Evolutionary conservation across 2,113 vertebrate species (phyloP), one percentile per base, ranked within the genome.

Genomic region (Eidolon helvum): DNA sequence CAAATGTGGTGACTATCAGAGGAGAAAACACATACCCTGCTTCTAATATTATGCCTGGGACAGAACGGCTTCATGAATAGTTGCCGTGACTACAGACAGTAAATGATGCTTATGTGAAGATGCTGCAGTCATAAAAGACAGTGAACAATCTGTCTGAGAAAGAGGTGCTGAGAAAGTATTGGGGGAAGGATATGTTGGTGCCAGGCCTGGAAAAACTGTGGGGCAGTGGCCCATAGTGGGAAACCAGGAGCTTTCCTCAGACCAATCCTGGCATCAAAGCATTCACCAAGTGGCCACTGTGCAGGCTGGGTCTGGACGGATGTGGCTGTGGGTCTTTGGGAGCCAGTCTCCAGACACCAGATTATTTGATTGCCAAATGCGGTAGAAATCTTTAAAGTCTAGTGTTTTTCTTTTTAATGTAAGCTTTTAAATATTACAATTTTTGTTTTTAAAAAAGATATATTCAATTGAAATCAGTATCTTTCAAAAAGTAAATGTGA

Each of bases 171-270:
- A 57, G 33, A 33, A 3, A 8, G 3, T 19, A 21, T n/a, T 61
- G 4, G 5, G 5, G 33, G 22, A 74, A 24, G 33, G 63, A 48
- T 24, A 10, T 0, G 0, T 10, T 3, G 38, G 4, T 12, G 10
- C 74, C 55, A 43, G 53, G 55, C 18, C 38, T 5, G 2, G 24
- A 3, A 11, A 28, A 43, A 6, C 8, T 40, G 22, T 14, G 19
- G 68, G 33, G 24, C 26, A 22, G 61, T 10, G n/a, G 38, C 26
- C 15, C 38, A n/a, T 7, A 18, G 33, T 53, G 0, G 16, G 66
- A 3, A 15, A 10, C 8, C 43, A 61, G 53, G 43, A 14, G 5
- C 14, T 15, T 63, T 16, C 57, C 15, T 40, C n/a, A 26, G 33
- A 38, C 30, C 15, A 7, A 15, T 12, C 21, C 19, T 33, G 16